Conservation (phyloP, 2,113 vertebrate genomes). For the Calyptomena viridis region DNA sequence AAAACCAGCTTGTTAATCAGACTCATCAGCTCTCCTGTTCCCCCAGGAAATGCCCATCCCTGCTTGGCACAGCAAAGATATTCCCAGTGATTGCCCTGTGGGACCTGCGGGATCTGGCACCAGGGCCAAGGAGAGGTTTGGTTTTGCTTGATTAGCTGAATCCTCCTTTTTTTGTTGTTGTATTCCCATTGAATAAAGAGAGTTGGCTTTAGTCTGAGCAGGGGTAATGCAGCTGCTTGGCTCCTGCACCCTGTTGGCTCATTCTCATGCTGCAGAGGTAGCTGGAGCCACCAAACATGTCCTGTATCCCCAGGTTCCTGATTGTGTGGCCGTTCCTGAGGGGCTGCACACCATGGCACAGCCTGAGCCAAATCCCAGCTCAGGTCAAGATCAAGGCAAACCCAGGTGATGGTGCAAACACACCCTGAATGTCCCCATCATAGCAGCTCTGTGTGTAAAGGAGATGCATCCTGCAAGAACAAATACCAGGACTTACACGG, state of each 20-base stretch:
- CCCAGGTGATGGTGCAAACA: not conserved
- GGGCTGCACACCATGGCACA: not conserved
- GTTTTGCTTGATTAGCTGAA: not conserved
- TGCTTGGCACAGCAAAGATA: not conserved
- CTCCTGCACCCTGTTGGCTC: not conserved
- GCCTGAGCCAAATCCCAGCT: not conserved
- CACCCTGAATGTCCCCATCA: not conserved
- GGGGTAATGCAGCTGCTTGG: fast-evolving
- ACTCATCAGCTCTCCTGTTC: not conserved
- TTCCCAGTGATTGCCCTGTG: fast-evolving
- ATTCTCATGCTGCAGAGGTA: fast-evolving
- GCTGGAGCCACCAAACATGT: not conserved
- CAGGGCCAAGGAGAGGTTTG: not conserved
- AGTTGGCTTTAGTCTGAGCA: not conserved
- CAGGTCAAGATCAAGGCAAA: not conserved
- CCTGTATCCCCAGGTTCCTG: not conserved
- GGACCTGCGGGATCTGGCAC: fast-evolving
- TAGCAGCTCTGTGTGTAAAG: not conserved
- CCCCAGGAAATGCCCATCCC: not conserved
- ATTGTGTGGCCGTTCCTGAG: fast-evolving
- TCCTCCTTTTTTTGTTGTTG: not conserved
- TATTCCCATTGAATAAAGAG: not conserved
- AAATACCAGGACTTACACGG: not conserved
- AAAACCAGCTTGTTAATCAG: not conserved
- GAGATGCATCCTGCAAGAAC: not conserved